Evolutionary conservation across 2,113 vertebrate species (phyloP).

Genomic region (Plestiodon gilberti): DNA sequence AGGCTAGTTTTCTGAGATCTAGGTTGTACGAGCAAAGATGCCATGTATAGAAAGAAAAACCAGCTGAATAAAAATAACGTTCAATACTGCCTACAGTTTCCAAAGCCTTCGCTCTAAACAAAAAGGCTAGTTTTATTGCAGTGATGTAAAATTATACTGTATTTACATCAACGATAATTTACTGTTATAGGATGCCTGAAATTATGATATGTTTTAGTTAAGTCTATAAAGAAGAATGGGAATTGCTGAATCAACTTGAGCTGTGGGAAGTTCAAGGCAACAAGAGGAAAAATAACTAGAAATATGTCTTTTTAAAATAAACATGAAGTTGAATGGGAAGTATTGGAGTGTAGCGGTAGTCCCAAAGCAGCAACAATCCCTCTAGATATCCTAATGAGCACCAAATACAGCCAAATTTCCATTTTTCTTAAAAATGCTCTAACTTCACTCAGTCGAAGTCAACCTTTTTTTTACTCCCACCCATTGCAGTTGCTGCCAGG

Average conservation of each 20-base stretch:
- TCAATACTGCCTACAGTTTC: too few species aligned
- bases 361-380: background rate
- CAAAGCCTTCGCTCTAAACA: too few species aligned
- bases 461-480: background rate
- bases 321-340: background rate
- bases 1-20: too few species aligned
- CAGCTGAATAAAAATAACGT: too few species aligned
- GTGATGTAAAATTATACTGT: background rate
- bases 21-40: too few species aligned
- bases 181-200: background rate
- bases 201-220: background rate
- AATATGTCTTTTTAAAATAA: background rate
- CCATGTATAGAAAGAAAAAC: too few species aligned
- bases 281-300: too few species aligned
- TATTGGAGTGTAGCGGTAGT: background rate
- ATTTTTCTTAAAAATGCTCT: background rate
- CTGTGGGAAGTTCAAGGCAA: too few species aligned
- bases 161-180: background rate
- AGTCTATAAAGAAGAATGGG: background rate
- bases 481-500: too few species aligned
- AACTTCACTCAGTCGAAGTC: background rate
- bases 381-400: background rate
- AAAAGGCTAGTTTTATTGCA: background rate
- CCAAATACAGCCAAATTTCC: background rate
- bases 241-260: background rate